Percentiles rank a stretch among this genome's conserved stretches.
These are phyloP conservation scores for Philaethria dido DNA, from an alignment of 2,888 invertebrate genomes.

Conservation along the genomic window DNA sequence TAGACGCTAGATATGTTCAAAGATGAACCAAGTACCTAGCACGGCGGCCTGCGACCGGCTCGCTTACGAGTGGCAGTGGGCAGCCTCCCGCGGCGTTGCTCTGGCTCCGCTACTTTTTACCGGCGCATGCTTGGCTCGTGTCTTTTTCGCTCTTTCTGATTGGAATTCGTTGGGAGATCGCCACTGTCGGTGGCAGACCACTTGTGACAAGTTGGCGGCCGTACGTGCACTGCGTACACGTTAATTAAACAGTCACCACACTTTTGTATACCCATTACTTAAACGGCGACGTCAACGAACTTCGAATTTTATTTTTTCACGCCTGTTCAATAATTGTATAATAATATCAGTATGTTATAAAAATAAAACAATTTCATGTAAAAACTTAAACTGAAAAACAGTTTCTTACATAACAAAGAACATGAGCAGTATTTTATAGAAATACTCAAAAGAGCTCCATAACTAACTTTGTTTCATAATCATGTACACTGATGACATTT, in stretches of 20 bases:
- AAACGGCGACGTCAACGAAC: background rate
- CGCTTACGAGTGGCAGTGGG: conserved; percentile 51
- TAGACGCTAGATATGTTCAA: background rate
- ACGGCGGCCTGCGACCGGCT: conserved; percentile 48
- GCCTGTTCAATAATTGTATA: background rate
- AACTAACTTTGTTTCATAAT: too few species aligned
- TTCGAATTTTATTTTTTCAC: background rate
- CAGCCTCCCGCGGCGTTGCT: conserved; percentile 72
- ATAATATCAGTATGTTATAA: background rate
- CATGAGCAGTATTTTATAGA: too few species aligned
- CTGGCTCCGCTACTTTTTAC: conserved; percentile 75
- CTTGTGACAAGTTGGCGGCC: conserved; percentile 78
- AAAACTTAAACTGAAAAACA: too few species aligned
- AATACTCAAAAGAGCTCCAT: too few species aligned
- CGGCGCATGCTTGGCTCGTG: conserved; percentile 78
- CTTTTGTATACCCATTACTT: background rate
- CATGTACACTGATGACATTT: too few species aligned
- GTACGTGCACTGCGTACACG: conserved; percentile 79
- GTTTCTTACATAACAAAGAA: too few species aligned
- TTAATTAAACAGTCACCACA: conserved; percentile 72
- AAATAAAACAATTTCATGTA: background rate
- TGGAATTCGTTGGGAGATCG: conserved; percentile 81
- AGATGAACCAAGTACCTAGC: conserved; percentile 25
- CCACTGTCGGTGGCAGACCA: conserved; percentile 83
- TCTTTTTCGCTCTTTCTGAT: conserved; percentile 82